phyloP scores from a whole-genome alignment of 2,888 invertebrate genomes.

The Netelia fuscicornis region DNA sequence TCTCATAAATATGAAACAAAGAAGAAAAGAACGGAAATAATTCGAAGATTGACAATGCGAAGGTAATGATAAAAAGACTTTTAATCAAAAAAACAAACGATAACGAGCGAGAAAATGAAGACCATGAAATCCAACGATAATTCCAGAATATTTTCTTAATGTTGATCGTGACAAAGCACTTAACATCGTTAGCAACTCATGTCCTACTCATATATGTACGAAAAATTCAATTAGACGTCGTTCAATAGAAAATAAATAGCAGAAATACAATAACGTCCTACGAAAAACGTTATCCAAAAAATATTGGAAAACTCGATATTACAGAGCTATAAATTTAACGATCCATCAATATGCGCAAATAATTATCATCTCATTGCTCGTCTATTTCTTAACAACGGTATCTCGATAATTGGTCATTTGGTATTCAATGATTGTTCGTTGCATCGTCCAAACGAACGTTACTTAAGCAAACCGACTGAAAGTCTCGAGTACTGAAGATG shows the following conservation, averaged over 20 bases:
- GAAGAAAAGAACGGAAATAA: conserved; percentile 3
- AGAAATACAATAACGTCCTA: neutral
- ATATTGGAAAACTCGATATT: too few species aligned
- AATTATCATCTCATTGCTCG: neutral
- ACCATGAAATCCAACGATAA: neutral
- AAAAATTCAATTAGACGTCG: neutral
- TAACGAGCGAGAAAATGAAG: neutral
- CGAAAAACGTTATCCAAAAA: neutral
- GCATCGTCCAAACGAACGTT: neutral
- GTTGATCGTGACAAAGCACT: neutral
- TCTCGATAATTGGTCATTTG: neutral
- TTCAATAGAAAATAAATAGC: too few species aligned
- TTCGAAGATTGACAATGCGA: neutral
- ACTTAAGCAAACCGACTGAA: neutral
- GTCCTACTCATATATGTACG: too few species aligned
- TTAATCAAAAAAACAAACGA: neutral
- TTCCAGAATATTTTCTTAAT: neutral
- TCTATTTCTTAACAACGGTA: neutral
- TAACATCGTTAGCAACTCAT: too few species aligned
- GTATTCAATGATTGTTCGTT: neutral
- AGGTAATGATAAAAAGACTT: neutral
- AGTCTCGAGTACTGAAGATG: neutral
- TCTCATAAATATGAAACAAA: neutral
- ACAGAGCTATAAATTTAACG: too few species aligned
- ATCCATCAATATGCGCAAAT: too few species aligned